Conservation (phyloP, 2,797 vertebrate genomes). For the Tragelaphus eurycerus region DNA sequence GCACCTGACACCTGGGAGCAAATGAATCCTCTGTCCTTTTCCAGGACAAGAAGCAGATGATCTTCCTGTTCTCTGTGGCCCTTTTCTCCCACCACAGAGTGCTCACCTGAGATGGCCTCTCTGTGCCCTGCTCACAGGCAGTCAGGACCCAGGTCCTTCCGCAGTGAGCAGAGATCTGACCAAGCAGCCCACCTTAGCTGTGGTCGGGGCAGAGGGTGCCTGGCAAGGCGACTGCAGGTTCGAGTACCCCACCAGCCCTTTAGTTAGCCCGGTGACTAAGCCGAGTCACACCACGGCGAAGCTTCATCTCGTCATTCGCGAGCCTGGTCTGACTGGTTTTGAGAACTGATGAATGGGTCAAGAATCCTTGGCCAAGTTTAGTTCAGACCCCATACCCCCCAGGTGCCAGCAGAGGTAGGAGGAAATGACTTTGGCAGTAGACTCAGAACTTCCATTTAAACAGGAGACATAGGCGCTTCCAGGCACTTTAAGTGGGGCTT, state of each 20-base stretch:
- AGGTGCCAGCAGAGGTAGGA: neutral
- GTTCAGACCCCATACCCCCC: neutral
- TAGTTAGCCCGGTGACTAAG: neutral
- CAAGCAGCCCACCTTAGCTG: neutral
- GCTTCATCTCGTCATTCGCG: neutral
- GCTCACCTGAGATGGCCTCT: neutral
- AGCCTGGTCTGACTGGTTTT: neutral
- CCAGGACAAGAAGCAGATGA: neutral
- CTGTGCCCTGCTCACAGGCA: neutral
- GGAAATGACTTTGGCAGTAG: neutral
- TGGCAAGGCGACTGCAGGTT: neutral
- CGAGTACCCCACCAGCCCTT: fast-evolving
- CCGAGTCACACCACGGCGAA: neutral
- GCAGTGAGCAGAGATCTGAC: neutral
- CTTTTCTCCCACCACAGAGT: neutral
- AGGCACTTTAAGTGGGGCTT: neutral
- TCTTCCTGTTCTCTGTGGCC: neutral
- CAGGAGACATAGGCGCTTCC: neutral
- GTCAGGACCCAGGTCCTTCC: neutral
- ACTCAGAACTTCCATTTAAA: neutral
- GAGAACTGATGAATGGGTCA: neutral
- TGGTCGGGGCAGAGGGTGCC: fast-evolving
- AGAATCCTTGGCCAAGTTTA: neutral
- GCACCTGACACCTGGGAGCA: neutral
- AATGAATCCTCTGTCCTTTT: neutral